These are phyloP conservation scores for Anoura caudifer DNA, from an alignment of 2,113 vertebrate species.

Conservation along the genomic window DNA sequence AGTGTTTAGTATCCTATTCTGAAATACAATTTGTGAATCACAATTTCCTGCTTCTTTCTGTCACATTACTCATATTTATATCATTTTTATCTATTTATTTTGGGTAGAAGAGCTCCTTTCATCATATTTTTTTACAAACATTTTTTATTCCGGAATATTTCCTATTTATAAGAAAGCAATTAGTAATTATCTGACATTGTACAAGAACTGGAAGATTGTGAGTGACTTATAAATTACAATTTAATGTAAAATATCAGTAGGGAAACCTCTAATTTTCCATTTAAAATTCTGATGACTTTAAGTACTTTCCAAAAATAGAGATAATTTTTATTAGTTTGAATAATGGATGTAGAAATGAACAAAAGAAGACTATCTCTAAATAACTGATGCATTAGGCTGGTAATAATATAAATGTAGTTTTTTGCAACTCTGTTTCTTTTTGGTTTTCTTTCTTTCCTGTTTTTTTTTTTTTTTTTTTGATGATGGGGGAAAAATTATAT, in stretches of 20 bases:
- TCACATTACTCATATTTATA: too few species aligned
- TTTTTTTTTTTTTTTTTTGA: not conserved
- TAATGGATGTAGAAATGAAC: constrained; percentile 35
- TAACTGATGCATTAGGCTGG: constrained; percentile 25
- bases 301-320: constrained; percentile 65
- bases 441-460: not conserved
- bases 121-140: constrained; percentile 5
- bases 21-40: too few species aligned
- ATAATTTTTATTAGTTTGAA: constrained; percentile 40
- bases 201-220: constrained; percentile 61
- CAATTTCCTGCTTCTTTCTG: too few species aligned
- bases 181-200: constrained; percentile 57
- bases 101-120: too few species aligned
- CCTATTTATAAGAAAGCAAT: constrained; percentile 66
- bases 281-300: constrained; percentile 54
- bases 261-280: constrained; percentile 57
- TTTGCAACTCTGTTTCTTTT: constrained; percentile 42
- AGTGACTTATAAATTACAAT: constrained; percentile 42
- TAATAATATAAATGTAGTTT: constrained; percentile 47
- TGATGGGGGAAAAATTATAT: constrained; percentile 32
- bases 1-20: too few species aligned
- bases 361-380: not conserved
- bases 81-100: too few species aligned
- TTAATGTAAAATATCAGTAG: constrained; percentile 63
- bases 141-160: constrained; percentile 68